phyloP scores from a whole-genome alignment of 2,113 vertebrate genomes.

The Hippocampus abdominalis region DNA sequence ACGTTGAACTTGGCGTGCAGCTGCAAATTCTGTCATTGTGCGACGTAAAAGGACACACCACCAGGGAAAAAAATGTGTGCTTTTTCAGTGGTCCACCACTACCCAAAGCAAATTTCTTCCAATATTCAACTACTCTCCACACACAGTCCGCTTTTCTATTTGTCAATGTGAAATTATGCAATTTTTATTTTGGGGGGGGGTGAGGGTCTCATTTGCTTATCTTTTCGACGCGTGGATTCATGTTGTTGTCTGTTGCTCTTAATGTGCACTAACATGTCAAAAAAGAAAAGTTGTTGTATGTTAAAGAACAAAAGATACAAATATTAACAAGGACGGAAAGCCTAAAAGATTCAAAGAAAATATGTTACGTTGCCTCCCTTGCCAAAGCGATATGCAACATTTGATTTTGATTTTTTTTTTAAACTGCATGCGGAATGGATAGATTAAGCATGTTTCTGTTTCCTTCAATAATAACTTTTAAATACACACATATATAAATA shows the following conservation, averaged over 20 bases:
- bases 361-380: slow-evolving; percentile 59
- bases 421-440: slow-evolving; percentile 68
- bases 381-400: slow-evolving; percentile 74
- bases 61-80: slow-evolving; percentile 32
- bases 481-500: neutral
- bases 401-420: slow-evolving; percentile 41
- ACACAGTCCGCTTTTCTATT: slow-evolving; percentile 52
- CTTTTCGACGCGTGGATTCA: slow-evolving; percentile 59
- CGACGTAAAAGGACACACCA: slow-evolving; percentile 10
- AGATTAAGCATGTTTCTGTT: slow-evolving; percentile 71
- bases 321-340: slow-evolving; percentile 55
- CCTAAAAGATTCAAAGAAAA: slow-evolving; percentile 52
- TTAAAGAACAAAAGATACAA: slow-evolving; percentile 56
- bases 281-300: slow-evolving; percentile 57
- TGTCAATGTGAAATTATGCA: slow-evolving; percentile 70
- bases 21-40: slow-evolving; percentile 37
- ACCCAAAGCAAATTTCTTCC: slow-evolving; percentile 37
- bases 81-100: slow-evolving; percentile 3
- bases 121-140: slow-evolving; percentile 55
- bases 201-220: slow-evolving; percentile 52
- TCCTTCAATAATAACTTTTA: slow-evolving; percentile 50
- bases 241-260: slow-evolving; percentile 68
- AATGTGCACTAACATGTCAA: slow-evolving; percentile 69
- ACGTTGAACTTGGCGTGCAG: slow-evolving; percentile 5
- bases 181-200: slow-evolving; percentile 11